Conservation (phyloP, 2,113 vertebrate species). For the Pycnonotus jocosus region DNA sequence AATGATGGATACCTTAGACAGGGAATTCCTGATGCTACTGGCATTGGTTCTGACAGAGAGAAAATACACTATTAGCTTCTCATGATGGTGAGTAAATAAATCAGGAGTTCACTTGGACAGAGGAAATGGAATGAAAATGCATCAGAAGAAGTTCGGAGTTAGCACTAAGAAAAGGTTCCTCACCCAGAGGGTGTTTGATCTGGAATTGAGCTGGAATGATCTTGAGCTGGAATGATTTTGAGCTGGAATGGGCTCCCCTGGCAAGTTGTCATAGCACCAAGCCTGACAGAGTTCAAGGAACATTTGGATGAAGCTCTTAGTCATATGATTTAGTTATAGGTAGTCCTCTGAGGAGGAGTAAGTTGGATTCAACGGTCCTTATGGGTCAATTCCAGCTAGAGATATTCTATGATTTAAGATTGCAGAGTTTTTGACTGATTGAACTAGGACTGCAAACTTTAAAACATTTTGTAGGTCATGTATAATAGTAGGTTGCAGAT, state of each 20-base stretch:
- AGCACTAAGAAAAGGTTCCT: not conserved
- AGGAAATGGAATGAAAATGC: not conserved
- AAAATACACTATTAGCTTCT: not conserved
- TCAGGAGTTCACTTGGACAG: not conserved
- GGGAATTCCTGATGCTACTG: not conserved
- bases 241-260: not conserved
- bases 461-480: not conserved
- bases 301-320: not conserved
- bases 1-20: not conserved
- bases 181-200: not conserved
- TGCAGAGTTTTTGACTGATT: not conserved
- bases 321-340: not conserved
- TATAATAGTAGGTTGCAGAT: not conserved
- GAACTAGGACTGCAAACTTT: not conserved
- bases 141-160: not conserved
- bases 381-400: not conserved
- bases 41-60: not conserved
- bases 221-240: no score
- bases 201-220: no score
- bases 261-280: not conserved
- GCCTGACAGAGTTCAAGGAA: not conserved
- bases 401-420: not conserved
- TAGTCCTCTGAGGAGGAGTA: not conserved
- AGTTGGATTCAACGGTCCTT: not conserved
- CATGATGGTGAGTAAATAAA: not conserved